Base-by-base conservation (phyloP, 1,140 invertebrate genomes). In the Hylyphantes graminicola region DNA sequence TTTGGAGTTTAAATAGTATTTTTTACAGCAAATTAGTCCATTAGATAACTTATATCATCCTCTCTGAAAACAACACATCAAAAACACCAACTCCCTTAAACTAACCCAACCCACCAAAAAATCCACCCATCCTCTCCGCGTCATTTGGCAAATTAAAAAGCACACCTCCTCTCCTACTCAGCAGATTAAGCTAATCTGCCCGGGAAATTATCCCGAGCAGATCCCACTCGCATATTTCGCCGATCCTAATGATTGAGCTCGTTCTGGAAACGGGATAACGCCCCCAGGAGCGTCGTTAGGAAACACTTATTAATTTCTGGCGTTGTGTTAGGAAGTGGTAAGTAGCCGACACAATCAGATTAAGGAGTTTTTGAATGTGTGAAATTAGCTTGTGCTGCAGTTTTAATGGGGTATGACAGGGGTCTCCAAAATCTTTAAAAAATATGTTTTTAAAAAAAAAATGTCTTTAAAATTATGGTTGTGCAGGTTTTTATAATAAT, bases 161-260 rank as follows among this genome's bases (percentile, higher is more conserved):
- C 54, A 61, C 9, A 35, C 50, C 63, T 57, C 13, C 64, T 8
- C 35, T 35, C 3, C 12, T n/a, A 10, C 51, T 67, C 50, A 54
- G 50, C 63, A 78, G 75, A 78, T 78, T 78, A 78, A 67, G 63
- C 75, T 78, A 78, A 78, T 78, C 76, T 78, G 76, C 63, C n/a
- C 4, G 17, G 63, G 55, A 78, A 78, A 54, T 78, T 54, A 54
- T 64, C 55, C 21, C 17, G 21, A 15, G 50, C 35, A 19, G 8
- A n/a, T 35, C 51, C 76, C 63, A n/a, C 48, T 65, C 61, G 76
- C 76, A 78, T 78, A 65, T 78, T 78, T 78, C 65, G 19, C 50
- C 19, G 35, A 78, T 67, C 53, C 68, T 80, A 80, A 80, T 80
- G 67, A 80, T 80, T 70, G 77, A 59, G 55, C 77, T 70, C 63